These are phyloP conservation scores for Toxotes lorentzi DNA, from an alignment of 2,797 vertebrate species.

Conservation along the genomic window DNA sequence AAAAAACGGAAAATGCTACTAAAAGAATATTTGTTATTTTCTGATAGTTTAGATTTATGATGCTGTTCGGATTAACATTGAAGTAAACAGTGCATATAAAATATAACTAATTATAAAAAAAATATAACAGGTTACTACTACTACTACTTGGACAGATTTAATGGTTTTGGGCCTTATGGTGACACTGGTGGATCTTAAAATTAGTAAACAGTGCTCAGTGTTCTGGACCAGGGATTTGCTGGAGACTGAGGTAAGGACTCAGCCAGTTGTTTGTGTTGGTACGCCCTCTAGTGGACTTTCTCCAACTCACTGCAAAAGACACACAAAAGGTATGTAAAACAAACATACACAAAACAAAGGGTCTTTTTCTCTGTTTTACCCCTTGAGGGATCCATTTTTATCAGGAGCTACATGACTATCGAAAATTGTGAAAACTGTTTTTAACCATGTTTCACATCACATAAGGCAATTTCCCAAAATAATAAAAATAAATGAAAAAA, in stretches of 20 bases:
- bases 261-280: not conserved
- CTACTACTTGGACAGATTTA: not conserved
- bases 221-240: not conserved
- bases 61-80: not conserved
- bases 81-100: not conserved
- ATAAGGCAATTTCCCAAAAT: not conserved
- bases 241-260: not conserved
- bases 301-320: not conserved
- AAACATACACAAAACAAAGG: not conserved
- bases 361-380: not conserved
- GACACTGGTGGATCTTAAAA: not conserved
- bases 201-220: not conserved
- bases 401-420: not conserved
- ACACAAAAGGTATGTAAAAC: not conserved
- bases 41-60: not conserved
- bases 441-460: not conserved
- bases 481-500: too few species aligned
- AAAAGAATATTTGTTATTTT: not conserved
- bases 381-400: not conserved
- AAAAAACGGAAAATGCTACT: too few species aligned
- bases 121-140: not conserved
- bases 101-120: not conserved
- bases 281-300: constrained; percentile 37
- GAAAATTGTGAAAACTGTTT: too few species aligned
- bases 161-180: not conserved